Conservation (phyloP, 2,113 vertebrate genomes). For the Chitala chitala region DNA sequence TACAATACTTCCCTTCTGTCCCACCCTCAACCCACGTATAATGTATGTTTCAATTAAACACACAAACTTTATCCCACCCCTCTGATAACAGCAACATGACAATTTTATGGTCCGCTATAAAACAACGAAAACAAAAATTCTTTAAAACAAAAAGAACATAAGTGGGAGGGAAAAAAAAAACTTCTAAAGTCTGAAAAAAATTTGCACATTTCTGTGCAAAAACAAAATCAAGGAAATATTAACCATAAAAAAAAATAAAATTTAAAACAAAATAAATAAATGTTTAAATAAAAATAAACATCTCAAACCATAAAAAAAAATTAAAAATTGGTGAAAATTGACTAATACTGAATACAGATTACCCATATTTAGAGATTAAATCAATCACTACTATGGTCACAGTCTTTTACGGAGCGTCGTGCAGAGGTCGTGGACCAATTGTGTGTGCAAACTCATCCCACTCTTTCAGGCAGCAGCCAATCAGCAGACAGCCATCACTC, state of each 20-base stretch:
- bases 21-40: conserved; percentile 7
- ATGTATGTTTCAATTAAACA: conserved; percentile 38
- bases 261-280: conserved; percentile 22
- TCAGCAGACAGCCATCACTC: not conserved
- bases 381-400: conserved; percentile 49
- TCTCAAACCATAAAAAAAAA: conserved; percentile 22
- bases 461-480: not conserved
- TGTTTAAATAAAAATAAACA: conserved; percentile 29
- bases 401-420: conserved; percentile 36
- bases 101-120: conserved; percentile 59
- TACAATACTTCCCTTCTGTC: conserved; percentile 27
- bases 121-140: conserved; percentile 60
- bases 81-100: conserved; percentile 39
- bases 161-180: conserved; percentile 43
- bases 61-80: conserved; percentile 38
- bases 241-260: conserved; percentile 12
- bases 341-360: conserved; percentile 22
- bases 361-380: conserved; percentile 15
- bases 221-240: conserved; percentile 8
- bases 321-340: not conserved
- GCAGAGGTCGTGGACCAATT: conserved; percentile 4
- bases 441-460: not conserved
- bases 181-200: conserved; percentile 32
- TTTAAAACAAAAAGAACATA: conserved; percentile 66
- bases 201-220: conserved; percentile 22